These are phyloP conservation scores for Sandelia bainsii DNA, from an alignment of 2,797 vertebrate species.

Conservation along the genomic window DNA sequence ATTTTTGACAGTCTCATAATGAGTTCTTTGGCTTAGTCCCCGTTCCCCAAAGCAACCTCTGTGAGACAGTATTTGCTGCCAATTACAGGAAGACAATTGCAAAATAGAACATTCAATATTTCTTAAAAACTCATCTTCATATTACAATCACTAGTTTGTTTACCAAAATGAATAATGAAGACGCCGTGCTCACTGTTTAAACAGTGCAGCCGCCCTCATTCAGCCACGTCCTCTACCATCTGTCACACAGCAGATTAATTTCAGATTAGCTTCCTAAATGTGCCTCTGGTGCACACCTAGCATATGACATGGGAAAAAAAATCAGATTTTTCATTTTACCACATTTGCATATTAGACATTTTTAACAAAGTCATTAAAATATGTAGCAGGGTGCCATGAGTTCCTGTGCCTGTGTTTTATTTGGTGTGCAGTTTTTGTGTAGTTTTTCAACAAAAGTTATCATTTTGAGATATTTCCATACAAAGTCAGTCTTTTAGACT, in stretches of 20 bases:
- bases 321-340: slow-evolving; percentile 10
- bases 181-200: slow-evolving; percentile 42
- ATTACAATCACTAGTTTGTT: slow-evolving; percentile 61
- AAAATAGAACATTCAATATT: slow-evolving; percentile 49
- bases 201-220: slow-evolving; percentile 38
- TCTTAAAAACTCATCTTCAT: slow-evolving; percentile 44
- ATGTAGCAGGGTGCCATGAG: neutral
- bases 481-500: neutral
- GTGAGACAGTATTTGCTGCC: slow-evolving; percentile 59
- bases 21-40: slow-evolving; percentile 40
- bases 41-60: slow-evolving; percentile 27
- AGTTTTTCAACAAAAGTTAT: neutral
- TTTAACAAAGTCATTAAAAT: neutral
- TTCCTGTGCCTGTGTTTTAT: neutral
- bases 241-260: slow-evolving; percentile 57
- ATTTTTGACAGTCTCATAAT: slow-evolving; percentile 60
- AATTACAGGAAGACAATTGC: slow-evolving; percentile 48
- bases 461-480: neutral
- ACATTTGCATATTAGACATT: slow-evolving; percentile 12
- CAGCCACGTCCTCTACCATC: slow-evolving; percentile 60
- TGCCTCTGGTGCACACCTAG: slow-evolving; percentile 18
- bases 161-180: slow-evolving; percentile 66
- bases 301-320: slow-evolving; percentile 39
- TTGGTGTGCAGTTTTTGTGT: neutral
- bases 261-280: slow-evolving; percentile 31